Evolutionary conservation across 2,888 invertebrate genomes (phyloP).

Genomic region (Shargacucullia verbasci): DNA sequence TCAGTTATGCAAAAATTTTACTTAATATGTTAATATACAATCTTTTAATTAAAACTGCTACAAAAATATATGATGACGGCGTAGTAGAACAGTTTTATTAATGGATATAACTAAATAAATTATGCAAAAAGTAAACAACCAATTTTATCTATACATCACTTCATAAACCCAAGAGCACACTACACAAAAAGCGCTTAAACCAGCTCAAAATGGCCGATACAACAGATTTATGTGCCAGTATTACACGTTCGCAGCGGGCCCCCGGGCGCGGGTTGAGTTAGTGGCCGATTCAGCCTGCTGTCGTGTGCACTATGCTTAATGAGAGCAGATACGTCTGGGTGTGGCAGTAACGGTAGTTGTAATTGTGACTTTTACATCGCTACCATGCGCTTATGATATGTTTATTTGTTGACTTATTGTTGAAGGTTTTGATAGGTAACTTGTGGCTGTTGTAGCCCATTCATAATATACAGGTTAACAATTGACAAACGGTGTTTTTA

Average conservation of each 20-base stretch:
- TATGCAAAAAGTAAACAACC: conserved; percentile 8
- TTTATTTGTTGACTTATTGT: conserved; percentile 38
- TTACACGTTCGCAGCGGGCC: conserved; percentile 64
- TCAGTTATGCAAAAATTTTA: too few relatives aligned
- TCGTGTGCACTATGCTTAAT: conserved; percentile 70
- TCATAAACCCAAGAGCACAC: conserved; percentile 47
- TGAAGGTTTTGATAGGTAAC: background rate
- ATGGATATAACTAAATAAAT: conserved; percentile 12
- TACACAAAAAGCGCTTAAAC: conserved; percentile 54
- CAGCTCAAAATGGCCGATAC: conserved; percentile 57
- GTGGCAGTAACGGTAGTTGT: conserved; percentile 64
- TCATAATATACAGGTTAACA: too few relatives aligned
- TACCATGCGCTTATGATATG: conserved; percentile 39
- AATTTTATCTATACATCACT: conserved; percentile 47
- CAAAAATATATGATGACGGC: too few relatives aligned
- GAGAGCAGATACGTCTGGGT: conserved; percentile 62
- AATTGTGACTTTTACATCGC: conserved; percentile 59
- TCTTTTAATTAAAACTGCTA: too few relatives aligned
- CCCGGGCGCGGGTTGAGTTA: conserved; percentile 64
- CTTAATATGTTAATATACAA: too few relatives aligned
- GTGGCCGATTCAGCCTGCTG: conserved; percentile 50
- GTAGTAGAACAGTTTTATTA: too few relatives aligned
- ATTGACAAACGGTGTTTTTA: too few relatives aligned
- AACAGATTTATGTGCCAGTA: conserved; percentile 67
- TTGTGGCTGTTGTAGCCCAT: background rate